Conservation (phyloP, 1,140 invertebrate species). For the Eulimnadia texana region DNA sequence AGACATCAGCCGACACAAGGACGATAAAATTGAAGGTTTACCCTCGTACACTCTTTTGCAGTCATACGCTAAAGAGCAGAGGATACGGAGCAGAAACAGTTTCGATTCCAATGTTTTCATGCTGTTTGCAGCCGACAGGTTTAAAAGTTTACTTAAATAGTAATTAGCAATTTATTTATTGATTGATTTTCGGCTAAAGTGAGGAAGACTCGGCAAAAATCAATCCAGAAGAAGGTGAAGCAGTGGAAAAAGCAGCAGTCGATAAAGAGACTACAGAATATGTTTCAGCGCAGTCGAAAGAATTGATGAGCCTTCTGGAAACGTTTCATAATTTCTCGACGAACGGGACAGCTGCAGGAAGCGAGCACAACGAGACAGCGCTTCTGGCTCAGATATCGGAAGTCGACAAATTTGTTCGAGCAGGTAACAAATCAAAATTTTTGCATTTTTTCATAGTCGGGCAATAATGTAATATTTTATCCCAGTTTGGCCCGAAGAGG, state of each 20-base stretch:
- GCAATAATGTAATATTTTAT: slow-evolving; percentile 2
- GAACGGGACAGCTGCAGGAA: neutral
- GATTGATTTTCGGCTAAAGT: too few relatives aligned
- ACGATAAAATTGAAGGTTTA: slow-evolving; percentile 24
- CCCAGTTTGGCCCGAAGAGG: slow-evolving; percentile 65
- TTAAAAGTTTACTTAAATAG: too few relatives aligned
- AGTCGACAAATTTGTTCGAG: slow-evolving; percentile 31
- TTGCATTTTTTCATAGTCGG: neutral
- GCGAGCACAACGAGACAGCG: neutral
- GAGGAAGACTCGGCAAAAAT: too few relatives aligned
- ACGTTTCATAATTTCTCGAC: slow-evolving; percentile 16
- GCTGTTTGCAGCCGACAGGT: slow-evolving; percentile 49
- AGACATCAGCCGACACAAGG: slow-evolving; percentile 75
- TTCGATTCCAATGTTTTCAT: slow-evolving; percentile 45
- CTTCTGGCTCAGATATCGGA: slow-evolving; percentile 22
- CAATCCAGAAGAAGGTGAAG: too few relatives aligned
- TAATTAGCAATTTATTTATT: too few relatives aligned
- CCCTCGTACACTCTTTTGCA: slow-evolving; percentile 58
- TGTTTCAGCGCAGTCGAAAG: too few relatives aligned
- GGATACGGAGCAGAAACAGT: slow-evolving; percentile 48
- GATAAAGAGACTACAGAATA: too few relatives aligned
- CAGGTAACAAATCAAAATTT: slow-evolving; percentile 26
- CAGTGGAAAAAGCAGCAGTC: too few relatives aligned
- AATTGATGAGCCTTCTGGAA: too few relatives aligned
- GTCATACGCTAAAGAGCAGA: slow-evolving; percentile 63